A percentile compares a stretch with the other conserved stretches of the same genome.
These are phyloP conservation scores for Cremastobaeus sp. DNA, from an alignment of 2,888 invertebrate species.

Conservation along the genomic window DNA sequence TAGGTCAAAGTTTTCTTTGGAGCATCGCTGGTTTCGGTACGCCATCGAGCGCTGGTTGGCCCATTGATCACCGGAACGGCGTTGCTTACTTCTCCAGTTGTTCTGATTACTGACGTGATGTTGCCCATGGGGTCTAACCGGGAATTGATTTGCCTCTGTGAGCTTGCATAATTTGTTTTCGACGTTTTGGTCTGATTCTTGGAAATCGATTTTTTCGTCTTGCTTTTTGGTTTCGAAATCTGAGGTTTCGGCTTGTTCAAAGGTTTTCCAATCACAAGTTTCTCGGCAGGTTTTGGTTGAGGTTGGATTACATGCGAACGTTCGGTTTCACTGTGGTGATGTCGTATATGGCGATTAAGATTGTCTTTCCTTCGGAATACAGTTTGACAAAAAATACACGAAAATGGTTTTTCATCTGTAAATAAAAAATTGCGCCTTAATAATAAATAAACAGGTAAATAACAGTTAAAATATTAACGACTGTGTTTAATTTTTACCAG, in stretches of 20 bases:
- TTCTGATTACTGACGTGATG: constrained; percentile 71
- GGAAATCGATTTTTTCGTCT: constrained; percentile 49
- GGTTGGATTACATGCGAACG: constrained; percentile 6
- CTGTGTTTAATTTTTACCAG: constrained; percentile 68
- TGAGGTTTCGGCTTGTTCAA: constrained; percentile 16
- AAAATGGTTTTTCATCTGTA: constrained; percentile 84
- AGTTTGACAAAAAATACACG: constrained; percentile 85
- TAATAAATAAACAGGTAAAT: not conserved
- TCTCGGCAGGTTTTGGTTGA: constrained; percentile 23
- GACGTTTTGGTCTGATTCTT: constrained; percentile 61
- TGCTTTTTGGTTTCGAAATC: constrained; percentile 20
- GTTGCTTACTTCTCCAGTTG: constrained; percentile 72
- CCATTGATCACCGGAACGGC: constrained; percentile 79
- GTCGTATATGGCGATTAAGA: constrained; percentile 86
- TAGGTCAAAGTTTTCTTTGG: constrained; percentile 71
- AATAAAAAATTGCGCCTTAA: not conserved
- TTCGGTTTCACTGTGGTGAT: constrained; percentile 83
- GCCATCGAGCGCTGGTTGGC: constrained; percentile 75
- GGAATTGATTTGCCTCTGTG: constrained; percentile 69
- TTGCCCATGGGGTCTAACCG: constrained; percentile 71
- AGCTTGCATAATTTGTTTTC: constrained; percentile 61
- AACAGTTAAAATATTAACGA: not conserved
- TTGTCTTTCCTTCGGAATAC: constrained; percentile 88
- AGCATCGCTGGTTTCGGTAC: constrained; percentile 63
- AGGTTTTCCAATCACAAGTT: constrained; percentile 20